Percentiles rank a stretch among this genome's conserved stretches.
Evolutionary conservation across 2,888 invertebrate species (phyloP).

Genomic region (Anoplius nigerrimus): DNA sequence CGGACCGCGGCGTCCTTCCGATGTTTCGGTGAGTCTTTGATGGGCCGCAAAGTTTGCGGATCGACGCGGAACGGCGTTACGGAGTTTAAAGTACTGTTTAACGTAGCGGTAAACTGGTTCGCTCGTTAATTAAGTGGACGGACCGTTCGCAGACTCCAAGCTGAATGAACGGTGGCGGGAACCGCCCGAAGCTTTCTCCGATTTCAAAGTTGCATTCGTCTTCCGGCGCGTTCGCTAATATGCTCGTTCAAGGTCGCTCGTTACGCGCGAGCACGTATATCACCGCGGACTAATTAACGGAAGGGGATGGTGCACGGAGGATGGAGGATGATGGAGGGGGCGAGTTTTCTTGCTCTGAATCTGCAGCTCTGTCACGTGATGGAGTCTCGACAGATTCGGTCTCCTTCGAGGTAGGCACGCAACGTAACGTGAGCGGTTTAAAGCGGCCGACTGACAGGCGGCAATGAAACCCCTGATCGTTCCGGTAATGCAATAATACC

Average conservation of each 20-base stretch:
- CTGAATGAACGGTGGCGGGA: no score
- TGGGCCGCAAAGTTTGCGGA: no score
- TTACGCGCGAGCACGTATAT: slow-evolving; percentile 35
- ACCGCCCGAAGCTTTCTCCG: neutral
- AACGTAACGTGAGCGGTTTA: slow-evolving; percentile 29
- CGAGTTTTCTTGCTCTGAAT: no score
- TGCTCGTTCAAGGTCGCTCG: slow-evolving; percentile 22
- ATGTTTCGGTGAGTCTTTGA: no score
- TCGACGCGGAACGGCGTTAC: no score
- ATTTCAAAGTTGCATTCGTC: slow-evolving; percentile 30
- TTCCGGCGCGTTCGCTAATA: slow-evolving; percentile 30
- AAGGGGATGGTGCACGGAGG: slow-evolving; percentile 14
- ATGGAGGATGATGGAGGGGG: no score
- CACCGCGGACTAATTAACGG: slow-evolving; percentile 37
- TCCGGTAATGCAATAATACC: slow-evolving; percentile 11
- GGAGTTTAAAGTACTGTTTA: no score
- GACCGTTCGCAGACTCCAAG: no score
- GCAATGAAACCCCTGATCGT: slow-evolving; percentile 27
- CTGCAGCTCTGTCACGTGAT: neutral
- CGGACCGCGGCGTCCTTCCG: slow-evolving; percentile 10
- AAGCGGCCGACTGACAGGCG: slow-evolving; percentile 18
- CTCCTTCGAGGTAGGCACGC: slow-evolving; percentile 25
- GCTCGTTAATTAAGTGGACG: no score
- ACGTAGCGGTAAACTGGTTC: no score
- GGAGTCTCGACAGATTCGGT: slow-evolving; percentile 15